phyloP scores from a whole-genome alignment of 2,113 vertebrate species.

The Phalacrocorax carbo region DNA sequence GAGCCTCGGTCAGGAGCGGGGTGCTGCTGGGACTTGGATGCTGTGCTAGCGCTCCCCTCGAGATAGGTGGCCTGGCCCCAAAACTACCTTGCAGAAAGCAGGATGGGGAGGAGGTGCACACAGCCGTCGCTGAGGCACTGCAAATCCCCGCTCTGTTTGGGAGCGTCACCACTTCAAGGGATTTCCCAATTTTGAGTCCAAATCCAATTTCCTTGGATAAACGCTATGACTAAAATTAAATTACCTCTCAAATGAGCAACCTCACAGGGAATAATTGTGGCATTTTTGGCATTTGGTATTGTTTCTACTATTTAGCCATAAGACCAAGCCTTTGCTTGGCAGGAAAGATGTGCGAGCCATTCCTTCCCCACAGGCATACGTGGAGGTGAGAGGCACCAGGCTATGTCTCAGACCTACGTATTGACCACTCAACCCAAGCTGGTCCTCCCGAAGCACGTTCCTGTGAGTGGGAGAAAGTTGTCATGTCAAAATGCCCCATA shows the following conservation, averaged over 20 bases:
- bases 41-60: background rate
- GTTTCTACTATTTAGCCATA: background rate
- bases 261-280: background rate
- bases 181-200: background rate
- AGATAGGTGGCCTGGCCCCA: background rate
- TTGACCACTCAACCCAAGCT: background rate
- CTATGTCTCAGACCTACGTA: background rate
- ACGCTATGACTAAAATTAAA: background rate
- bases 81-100: background rate
- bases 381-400: background rate
- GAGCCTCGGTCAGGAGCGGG: accelerated
- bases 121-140: background rate
- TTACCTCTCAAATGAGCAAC: background rate
- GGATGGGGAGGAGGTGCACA: background rate
- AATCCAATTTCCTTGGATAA: background rate
- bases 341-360: background rate
- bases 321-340: background rate
- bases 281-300: background rate
- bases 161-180: background rate
- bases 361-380: background rate
- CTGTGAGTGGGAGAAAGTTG: background rate
- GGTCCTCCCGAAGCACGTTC: background rate
- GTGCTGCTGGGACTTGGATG: background rate
- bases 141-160: background rate
- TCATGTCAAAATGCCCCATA: background rate